A percentile compares a stretch with the other conserved stretches of the same genome.
Evolutionary conservation across 37 sponge, comb jelly and placozoan genomes (phyloP).

Genomic region (Ianthella basta): DNA sequence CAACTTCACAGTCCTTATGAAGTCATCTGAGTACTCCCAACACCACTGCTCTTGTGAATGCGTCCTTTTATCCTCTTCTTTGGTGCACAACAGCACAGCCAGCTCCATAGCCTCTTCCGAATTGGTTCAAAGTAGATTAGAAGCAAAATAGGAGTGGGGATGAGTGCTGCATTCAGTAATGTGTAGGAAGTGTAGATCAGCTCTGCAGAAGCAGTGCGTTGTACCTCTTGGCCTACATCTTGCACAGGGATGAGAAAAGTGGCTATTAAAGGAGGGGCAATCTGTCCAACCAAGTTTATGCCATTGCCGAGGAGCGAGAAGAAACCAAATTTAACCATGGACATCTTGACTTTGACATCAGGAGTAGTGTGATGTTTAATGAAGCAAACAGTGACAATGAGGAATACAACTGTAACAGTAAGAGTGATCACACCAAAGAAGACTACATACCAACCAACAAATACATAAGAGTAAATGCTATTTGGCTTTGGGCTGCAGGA

Average conservation of each 20-base stretch:
- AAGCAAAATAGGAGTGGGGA: constrained; percentile 7
- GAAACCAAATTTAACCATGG: background rate
- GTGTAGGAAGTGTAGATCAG: background rate
- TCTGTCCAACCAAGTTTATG: background rate
- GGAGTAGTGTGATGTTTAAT: background rate
- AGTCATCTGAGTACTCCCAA: too few relatives aligned
- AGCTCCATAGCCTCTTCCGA: background rate
- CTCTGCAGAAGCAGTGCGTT: background rate
- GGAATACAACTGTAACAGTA: background rate
- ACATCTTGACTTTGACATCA: background rate
- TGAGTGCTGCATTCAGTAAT: background rate
- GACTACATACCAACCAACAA: background rate
- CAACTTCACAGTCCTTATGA: too few relatives aligned
- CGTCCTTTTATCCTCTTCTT: background rate
- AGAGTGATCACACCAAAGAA: background rate
- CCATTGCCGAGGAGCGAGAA: constrained; percentile 5
- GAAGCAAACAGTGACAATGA: background rate
- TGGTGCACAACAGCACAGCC: background rate
- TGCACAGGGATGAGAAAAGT: background rate
- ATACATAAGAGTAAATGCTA: background rate
- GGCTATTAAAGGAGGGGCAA: background rate
- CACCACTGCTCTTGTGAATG: too few relatives aligned
- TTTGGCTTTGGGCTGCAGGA: background rate
- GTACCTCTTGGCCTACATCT: too few relatives aligned
- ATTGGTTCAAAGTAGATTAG: background rate